Evolutionary conservation across 1,140 invertebrate genomes (phyloP).

Genomic region (Danaus melanippus): DNA sequence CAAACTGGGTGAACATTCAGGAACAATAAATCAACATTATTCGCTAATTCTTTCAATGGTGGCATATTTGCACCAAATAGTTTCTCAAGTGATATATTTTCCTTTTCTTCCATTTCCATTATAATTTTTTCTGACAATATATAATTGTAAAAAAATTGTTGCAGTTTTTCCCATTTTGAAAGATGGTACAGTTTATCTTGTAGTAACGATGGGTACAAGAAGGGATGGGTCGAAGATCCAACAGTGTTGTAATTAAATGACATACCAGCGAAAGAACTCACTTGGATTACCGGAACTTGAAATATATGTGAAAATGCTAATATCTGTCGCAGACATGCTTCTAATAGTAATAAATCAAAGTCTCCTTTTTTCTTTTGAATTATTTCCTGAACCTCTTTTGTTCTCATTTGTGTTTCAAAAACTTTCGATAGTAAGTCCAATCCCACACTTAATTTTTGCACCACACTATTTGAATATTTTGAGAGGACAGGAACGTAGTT

Average conservation of each 20-base stretch:
- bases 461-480: too few relatives aligned
- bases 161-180: slow-evolving; percentile 34
- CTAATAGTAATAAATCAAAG: slow-evolving; percentile 33
- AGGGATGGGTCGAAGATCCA: slow-evolving; percentile 19
- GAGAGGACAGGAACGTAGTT: too few relatives aligned
- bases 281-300: slow-evolving; percentile 29
- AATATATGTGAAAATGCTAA: slow-evolving; percentile 28
- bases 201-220: slow-evolving; percentile 16
- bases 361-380: slow-evolving; percentile 22
- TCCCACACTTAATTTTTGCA: background rate
- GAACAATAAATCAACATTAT: slow-evolving; percentile 69
- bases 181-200: slow-evolving; percentile 22
- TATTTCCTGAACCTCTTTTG: slow-evolving; percentile 23
- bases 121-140: slow-evolving; percentile 1
- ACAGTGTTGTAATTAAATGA: slow-evolving; percentile 11
- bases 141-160: slow-evolving; percentile 23
- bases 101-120: slow-evolving; percentile 6
- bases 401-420: slow-evolving; percentile 21
- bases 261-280: slow-evolving; percentile 28
- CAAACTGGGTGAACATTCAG: slow-evolving; percentile 61
- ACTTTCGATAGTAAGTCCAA: background rate
- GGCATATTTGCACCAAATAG: slow-evolving; percentile 53
- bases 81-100: slow-evolving; percentile 19
- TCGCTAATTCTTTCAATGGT: slow-evolving; percentile 47
- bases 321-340: slow-evolving; percentile 17